Evolutionary conservation across 2,797 vertebrate species (phyloP).

Genomic region (Tokudaia tokunoshimensis): DNA sequence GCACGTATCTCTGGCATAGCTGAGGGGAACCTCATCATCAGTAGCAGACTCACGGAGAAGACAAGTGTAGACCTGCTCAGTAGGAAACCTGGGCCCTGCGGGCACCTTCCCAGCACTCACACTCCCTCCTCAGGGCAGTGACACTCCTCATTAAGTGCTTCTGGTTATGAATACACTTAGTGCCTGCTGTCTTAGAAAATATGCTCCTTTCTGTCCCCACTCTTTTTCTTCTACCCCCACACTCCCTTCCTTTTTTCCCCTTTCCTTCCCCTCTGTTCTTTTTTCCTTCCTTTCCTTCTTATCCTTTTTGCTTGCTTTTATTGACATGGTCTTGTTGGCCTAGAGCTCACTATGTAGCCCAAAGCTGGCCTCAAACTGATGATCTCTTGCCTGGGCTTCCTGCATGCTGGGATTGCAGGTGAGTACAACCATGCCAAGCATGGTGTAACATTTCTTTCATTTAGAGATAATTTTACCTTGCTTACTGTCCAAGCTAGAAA

Average conservation of each 20-base stretch:
- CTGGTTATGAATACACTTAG: background rate
- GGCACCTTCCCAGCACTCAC: fast-evolving
- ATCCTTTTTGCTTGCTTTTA: background rate
- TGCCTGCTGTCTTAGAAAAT: background rate
- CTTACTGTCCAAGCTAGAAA: background rate
- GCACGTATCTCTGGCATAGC: background rate
- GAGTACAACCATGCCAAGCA: background rate
- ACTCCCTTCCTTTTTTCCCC: background rate
- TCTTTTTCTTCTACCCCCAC: background rate
- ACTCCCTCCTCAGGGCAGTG: background rate
- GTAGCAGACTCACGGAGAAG: background rate
- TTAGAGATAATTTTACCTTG: background rate
- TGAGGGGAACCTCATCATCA: background rate
- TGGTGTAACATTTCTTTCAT: background rate
- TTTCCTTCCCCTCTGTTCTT: background rate
- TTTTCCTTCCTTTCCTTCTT: background rate
- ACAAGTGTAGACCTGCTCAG: fast-evolving
- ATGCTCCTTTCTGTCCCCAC: background rate
- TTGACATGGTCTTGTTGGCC: background rate
- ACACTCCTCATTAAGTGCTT: background rate
- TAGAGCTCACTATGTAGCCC: background rate
- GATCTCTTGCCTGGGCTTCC: background rate
- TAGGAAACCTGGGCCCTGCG: no score
- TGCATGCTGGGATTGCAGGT: background rate
- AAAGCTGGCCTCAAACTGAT: background rate